Percentiles rank a stretch among this genome's conserved stretches.
Evolutionary conservation across 1,140 invertebrate genomes (phyloP).

Genomic region (Papilio helenus): DNA sequence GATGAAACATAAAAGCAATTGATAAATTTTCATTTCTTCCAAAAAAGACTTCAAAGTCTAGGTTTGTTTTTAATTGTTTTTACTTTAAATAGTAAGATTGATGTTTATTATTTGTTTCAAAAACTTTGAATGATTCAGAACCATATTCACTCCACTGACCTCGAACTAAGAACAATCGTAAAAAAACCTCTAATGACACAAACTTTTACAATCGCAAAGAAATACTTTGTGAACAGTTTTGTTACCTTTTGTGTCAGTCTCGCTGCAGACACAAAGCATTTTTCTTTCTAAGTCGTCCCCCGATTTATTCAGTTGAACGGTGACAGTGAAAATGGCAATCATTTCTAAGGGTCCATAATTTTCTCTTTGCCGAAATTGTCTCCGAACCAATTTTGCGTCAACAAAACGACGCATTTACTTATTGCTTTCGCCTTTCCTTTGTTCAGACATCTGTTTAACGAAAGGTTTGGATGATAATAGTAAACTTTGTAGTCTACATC

Average conservation of each 20-base stretch:
- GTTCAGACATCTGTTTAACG: constrained; percentile 63
- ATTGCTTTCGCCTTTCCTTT: constrained; percentile 72
- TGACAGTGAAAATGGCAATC: constrained; percentile 59
- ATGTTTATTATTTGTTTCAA: not conserved
- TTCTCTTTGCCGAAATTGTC: constrained; percentile 62
- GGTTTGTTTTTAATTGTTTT: not conserved
- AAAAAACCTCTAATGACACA: constrained; percentile 33
- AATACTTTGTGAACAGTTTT: constrained; percentile 31
- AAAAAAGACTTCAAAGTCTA: too few species aligned
- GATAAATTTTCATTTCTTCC: too few species aligned
- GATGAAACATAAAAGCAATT: too few species aligned
- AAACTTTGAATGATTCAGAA: not conserved
- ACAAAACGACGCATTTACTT: constrained; percentile 74
- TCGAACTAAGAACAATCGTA: constrained; percentile 5
- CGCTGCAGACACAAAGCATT: constrained; percentile 34
- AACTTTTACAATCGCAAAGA: constrained; percentile 35
- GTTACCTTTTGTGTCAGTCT: constrained; percentile 31
- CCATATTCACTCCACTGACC: constrained; percentile 13
- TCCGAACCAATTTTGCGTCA: constrained; percentile 73
- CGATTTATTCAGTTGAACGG: constrained; percentile 56
- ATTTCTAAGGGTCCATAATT: constrained; percentile 61
- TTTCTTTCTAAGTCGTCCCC: constrained; percentile 43
- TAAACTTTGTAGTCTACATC: constrained; percentile 27
- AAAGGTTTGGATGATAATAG: constrained; percentile 52
- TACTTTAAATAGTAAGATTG: not conserved